Evolutionary conservation across 2,888 invertebrate species (phyloP).

Genomic region (Drosophila melanosoma): DNA sequence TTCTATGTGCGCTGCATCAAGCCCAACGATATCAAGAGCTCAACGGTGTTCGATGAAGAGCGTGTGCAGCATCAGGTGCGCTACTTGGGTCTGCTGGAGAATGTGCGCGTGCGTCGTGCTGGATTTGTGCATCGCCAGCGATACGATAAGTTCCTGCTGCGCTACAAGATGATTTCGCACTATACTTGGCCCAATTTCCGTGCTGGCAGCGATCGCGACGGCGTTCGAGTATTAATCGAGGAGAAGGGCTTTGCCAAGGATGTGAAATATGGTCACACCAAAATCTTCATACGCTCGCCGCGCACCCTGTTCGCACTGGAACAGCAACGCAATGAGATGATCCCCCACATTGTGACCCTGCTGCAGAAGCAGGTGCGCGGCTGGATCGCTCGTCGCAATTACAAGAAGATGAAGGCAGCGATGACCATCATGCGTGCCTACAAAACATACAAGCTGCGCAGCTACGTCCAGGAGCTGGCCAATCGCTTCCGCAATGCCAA

Average conservation of each 20-base stretch:
- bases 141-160: constrained; percentile 96
- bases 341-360: constrained; percentile 96
- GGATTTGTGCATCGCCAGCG: constrained; percentile 98
- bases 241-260: constrained; percentile 92
- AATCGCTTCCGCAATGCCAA: constrained; percentile 88
- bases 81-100: constrained; percentile 97
- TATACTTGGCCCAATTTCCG: constrained; percentile 99
- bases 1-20: constrained; percentile 99
- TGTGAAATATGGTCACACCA: constrained; percentile 97
- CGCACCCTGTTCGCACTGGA: constrained; percentile 96
- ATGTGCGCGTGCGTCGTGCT: constrained; percentile 97
- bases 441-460: constrained; percentile 89
- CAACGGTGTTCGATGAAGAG: constrained; percentile 93
- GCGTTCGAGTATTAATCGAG: constrained; percentile 93
- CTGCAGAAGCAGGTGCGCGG: constrained; percentile 98
- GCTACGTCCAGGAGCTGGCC: constrained; percentile 89
- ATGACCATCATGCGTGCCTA: constrained; percentile 92
- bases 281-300: constrained; percentile 97
- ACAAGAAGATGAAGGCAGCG: constrained; percentile 94
- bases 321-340: constrained; percentile 92
- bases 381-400: constrained; percentile 90
- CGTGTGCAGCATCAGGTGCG: constrained; percentile 86
- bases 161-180: constrained; percentile 98
- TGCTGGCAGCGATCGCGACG: constrained; percentile 91
- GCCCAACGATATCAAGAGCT: constrained; percentile 97